Base-by-base conservation (phyloP, 2,888 invertebrate species). In the Andricus curvator region DNA sequence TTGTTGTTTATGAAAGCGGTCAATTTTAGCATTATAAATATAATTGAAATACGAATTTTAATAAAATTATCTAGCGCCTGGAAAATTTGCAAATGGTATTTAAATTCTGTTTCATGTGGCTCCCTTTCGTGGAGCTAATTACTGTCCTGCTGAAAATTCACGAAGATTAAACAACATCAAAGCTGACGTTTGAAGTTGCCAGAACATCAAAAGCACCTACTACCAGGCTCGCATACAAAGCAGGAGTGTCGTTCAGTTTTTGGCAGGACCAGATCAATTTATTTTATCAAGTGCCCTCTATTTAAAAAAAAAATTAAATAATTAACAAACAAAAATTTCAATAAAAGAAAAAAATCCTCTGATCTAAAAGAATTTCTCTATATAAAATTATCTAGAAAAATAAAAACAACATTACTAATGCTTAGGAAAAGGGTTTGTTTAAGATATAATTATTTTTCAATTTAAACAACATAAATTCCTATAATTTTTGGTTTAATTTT, bases 151-250 rank as follows among this genome's bases (percentile, higher is more conserved):
- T n/a, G 67, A 25, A 62, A 77, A 70, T 80, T 79, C 51, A 78
- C 44, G 66, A 78, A 70, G 70, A 51, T 70, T 51, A 70, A 70
- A 70, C 70, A 70, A 70, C 51, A 20, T 66, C 74, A 76, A 80
- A 84, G 87, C 86, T 84, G 85, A 88, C 51, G 89, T 89, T 90
- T 89, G 87, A 89, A 86, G 87, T 88, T 87, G 88, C 87, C 88
- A 90, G 90, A 89, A 91, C 90, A 91, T 91, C 91, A 91, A 91
- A 91, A 90, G 91, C 90, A 89, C 87, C 81, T 83, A 80, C 86
- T 90, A 91, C 88, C 90, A 91, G 91, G 91, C 83, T 87, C 80
- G 79, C 88, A 91, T 89, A 81, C 81, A 76, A 70, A 78, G 70
- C 13, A 51, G 70, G 44, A 70, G 51, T 29, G 17, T 51, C 20